Percentiles rank a stretch among this genome's conserved stretches.
phyloP scores from a whole-genome alignment of 2,113 vertebrate genomes.

The Hydrolagus affinis region DNA sequence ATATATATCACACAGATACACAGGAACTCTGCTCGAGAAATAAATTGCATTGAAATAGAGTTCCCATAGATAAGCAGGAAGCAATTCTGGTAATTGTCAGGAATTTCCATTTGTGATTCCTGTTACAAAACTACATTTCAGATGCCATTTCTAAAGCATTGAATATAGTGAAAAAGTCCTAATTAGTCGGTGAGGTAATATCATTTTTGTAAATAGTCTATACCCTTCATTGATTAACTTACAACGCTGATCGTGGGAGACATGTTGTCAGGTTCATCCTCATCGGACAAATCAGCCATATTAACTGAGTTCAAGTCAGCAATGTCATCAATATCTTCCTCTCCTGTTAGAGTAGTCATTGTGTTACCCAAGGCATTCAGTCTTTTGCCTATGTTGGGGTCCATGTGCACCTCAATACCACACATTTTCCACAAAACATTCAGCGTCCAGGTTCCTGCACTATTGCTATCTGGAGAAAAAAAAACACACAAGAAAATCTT shows the following conservation, averaged over 20 bases:
- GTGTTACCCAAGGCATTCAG: conserved; percentile 89
- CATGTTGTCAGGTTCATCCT: conserved; percentile 84
- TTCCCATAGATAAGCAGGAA: too few species aligned
- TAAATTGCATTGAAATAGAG: too few species aligned
- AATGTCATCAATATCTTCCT: conserved; percentile 88
- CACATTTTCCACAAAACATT: conserved; percentile 99
- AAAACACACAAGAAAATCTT: conserved; percentile 19
- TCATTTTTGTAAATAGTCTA: background rate
- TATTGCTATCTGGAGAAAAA: conserved; percentile 75
- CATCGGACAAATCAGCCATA: conserved; percentile 84
- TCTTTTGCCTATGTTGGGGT: conserved; percentile 94
- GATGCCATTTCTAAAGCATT: too few species aligned
- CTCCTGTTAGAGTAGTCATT: conserved; percentile 86
- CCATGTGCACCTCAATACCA: conserved; percentile 97
- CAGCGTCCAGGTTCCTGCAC: conserved; percentile 91
- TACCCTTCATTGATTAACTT: conserved; percentile 42
- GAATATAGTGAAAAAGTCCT: too few species aligned
- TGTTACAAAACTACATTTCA: too few species aligned
- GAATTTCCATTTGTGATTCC: too few species aligned
- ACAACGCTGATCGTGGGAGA: conserved; percentile 81
- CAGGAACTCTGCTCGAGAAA: too few species aligned
- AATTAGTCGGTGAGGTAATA: background rate
- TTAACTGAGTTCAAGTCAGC: conserved; percentile 83
- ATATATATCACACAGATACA: too few species aligned
- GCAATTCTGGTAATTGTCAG: too few species aligned